Evolutionary conservation across 2,113 vertebrate species (phyloP).

Genomic region (Melanerpes formicivorus): DNA sequence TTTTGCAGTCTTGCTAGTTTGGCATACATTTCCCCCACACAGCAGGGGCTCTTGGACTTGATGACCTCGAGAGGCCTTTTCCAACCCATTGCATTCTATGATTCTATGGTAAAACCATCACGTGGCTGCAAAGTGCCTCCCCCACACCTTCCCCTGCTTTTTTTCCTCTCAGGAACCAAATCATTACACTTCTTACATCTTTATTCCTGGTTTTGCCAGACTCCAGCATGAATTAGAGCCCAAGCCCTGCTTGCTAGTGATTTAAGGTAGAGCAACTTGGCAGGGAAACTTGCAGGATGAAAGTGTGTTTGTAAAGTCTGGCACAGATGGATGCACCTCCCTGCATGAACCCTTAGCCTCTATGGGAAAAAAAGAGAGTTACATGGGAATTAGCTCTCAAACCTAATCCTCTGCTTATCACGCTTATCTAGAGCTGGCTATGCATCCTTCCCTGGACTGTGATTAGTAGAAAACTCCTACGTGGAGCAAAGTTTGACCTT

Average conservation of each 20-base stretch:
- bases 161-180: constrained; percentile 32
- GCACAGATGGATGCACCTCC: constrained; percentile 8
- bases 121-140: neutral
- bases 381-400: neutral
- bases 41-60: too few species aligned
- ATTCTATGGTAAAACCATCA: neutral
- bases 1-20: constrained; percentile 18
- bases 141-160: neutral
- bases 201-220: neutral
- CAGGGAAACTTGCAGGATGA: neutral
- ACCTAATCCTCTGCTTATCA: constrained; percentile 16
- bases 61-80: too few species aligned
- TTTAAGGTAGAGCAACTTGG: constrained; percentile 45
- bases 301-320: constrained; percentile 1
- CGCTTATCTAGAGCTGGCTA: neutral
- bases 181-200: neutral
- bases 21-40: neutral
- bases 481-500: neutral
- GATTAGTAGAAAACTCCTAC: constrained; percentile 6
- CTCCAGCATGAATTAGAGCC: neutral
- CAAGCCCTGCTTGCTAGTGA: neutral
- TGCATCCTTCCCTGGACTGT: neutral
- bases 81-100: too few species aligned
- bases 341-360: neutral
- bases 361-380: constrained; percentile 12